Conservation (phyloP, 1,140 invertebrate species). For the Coboldia fuscipes region DNA sequence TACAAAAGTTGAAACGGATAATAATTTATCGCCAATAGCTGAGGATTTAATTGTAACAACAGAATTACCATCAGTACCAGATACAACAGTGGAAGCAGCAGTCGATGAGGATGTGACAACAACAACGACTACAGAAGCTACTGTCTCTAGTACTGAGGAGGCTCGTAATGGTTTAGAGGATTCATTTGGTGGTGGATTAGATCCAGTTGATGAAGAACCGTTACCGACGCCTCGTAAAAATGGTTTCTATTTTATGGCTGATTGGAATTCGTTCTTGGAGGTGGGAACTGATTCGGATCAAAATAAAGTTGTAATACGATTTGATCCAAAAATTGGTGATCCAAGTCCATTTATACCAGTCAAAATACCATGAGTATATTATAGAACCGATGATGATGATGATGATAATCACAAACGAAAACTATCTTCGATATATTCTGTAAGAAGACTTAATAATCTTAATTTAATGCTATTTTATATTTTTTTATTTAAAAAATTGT, state of each 20-base stretch:
- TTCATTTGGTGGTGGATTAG: constrained; percentile 43
- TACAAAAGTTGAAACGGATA: neutral
- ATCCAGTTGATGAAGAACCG: constrained; percentile 28
- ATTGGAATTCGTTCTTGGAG: constrained; percentile 68
- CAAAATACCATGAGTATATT: constrained; percentile 33
- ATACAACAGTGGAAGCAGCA: too few species aligned
- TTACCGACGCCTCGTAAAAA: constrained; percentile 39
- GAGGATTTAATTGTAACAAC: neutral
- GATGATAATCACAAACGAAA: too few species aligned
- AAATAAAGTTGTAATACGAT: constrained; percentile 54
- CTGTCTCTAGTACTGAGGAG: constrained; percentile 15
- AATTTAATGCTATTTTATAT: too few species aligned
- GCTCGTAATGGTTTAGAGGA: constrained; percentile 32
- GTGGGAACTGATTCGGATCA: constrained; percentile 54
- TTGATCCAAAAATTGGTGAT: constrained; percentile 57
- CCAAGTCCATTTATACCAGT: constrained; percentile 49
- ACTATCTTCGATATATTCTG: too few species aligned
- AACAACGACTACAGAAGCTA: constrained; percentile 11
- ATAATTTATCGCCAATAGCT: neutral
- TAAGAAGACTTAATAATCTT: too few species aligned
- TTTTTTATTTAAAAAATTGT: too few species aligned
- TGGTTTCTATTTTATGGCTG: constrained; percentile 60
- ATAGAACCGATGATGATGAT: too few species aligned
- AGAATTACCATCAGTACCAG: too few species aligned
- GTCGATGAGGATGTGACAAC: too few species aligned